phyloP scores from a whole-genome alignment of 35 echinoderm and acorn worm species.

The Heliocidaris erythrogramma region DNA sequence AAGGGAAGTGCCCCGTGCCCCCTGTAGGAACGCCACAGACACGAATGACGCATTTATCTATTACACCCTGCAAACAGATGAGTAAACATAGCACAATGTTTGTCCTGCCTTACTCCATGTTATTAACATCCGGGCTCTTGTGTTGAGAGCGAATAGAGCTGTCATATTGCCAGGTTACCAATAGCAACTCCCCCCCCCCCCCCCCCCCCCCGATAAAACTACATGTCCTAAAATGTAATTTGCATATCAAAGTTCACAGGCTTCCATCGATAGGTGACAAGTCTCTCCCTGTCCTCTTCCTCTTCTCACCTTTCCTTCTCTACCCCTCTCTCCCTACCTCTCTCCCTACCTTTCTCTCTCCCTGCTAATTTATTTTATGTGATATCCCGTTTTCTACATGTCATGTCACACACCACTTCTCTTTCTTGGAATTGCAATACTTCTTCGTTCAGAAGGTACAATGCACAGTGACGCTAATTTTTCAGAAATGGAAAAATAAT shows the following conservation, averaged over 20 bases:
- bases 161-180: not conserved
- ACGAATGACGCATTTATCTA: conserved; percentile 7
- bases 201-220: not conserved
- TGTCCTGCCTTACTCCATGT: not conserved
- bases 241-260: not conserved
- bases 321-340: too few relatives aligned
- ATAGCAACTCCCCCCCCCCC: not conserved
- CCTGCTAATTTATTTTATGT: too few relatives aligned
- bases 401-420: too few relatives aligned
- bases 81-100: conserved; percentile 1
- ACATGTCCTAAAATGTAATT: not conserved
- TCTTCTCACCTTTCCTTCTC: too few relatives aligned
- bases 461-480: too few relatives aligned
- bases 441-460: too few relatives aligned
- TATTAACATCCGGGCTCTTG: not conserved
- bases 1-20: not conserved
- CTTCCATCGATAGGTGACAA: too few relatives aligned
- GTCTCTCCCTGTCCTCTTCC: too few relatives aligned
- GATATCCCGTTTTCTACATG: too few relatives aligned
- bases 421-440: too few relatives aligned
- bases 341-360: too few relatives aligned
- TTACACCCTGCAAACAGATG: not conserved
- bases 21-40: not conserved
- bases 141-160: not conserved
- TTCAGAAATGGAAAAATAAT: too few relatives aligned